These are phyloP conservation scores for Pristionchus arcanus DNA, from an alignment of 2,888 invertebrate species.

Conservation along the genomic window DNA sequence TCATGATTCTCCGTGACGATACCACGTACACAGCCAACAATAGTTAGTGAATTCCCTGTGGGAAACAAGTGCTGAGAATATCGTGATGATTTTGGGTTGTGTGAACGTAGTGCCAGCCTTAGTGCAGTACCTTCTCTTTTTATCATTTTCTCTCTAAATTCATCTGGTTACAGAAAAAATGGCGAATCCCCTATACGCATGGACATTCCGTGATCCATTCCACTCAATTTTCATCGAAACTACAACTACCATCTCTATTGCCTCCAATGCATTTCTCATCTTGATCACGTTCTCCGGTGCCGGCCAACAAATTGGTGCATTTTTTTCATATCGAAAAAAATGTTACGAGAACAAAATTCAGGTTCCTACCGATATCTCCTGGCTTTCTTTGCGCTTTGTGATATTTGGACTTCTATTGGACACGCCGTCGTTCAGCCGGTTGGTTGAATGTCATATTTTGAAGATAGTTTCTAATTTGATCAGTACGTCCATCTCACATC, in stretches of 20 bases:
- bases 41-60: no score
- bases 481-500: slow-evolving; percentile 13
- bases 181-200: neutral
- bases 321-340: neutral
- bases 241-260: neutral
- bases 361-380: neutral
- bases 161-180: no score
- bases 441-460: neutral
- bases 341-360: neutral
- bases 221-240: neutral
- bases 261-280: neutral
- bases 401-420: neutral
- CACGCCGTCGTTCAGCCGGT: neutral
- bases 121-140: no score
- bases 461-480: neutral
- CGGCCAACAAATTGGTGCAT: neutral
- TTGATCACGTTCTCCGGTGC: neutral
- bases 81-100: no score
- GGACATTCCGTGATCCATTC: neutral
- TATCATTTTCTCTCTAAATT: neutral
- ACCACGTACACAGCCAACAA: no score
- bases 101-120: no score
- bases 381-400: neutral
- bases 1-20: no score
- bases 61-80: no score